phyloP scores from a whole-genome alignment of 2,888 invertebrate genomes.

The Gortyna flavago region DNA sequence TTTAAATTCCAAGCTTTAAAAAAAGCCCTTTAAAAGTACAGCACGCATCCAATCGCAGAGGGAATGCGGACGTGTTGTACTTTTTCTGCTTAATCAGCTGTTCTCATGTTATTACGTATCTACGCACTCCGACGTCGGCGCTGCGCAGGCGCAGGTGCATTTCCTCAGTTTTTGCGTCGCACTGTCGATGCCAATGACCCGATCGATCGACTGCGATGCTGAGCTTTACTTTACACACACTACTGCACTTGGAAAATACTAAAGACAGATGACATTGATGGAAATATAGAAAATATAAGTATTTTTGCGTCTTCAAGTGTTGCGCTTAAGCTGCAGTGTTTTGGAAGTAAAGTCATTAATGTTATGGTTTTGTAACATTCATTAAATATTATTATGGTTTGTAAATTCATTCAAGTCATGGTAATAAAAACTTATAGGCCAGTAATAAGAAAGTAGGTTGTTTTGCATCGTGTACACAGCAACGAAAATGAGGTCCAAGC shows the following conservation, averaged over 20 bases:
- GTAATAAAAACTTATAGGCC: background rate
- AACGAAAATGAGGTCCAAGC: background rate
- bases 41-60: slow-evolving; percentile 41
- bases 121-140: slow-evolving; percentile 36
- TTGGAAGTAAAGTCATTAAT: background rate
- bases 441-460: background rate
- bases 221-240: slow-evolving; percentile 21
- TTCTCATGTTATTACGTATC: slow-evolving; percentile 50
- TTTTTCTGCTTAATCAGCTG: slow-evolving; percentile 57
- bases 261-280: background rate
- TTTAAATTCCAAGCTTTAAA: slow-evolving; percentile 28
- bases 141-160: slow-evolving; percentile 44
- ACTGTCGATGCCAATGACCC: slow-evolving; percentile 55
- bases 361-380: background rate
- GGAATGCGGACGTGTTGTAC: slow-evolving; percentile 61
- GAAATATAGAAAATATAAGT: background rate
- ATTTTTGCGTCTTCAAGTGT: background rate
- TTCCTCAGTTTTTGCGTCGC: slow-evolving; percentile 59
- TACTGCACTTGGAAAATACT: background rate
- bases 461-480: background rate
- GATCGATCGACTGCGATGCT: slow-evolving; percentile 3
- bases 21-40: slow-evolving; percentile 44
- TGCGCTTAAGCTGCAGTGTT: background rate
- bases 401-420: background rate
- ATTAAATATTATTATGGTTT: background rate